Percentiles rank a stretch among this genome's conserved stretches.
These are phyloP conservation scores for Geotria australis DNA, from an alignment of 2,797 vertebrate genomes.

Conservation along the genomic window DNA sequence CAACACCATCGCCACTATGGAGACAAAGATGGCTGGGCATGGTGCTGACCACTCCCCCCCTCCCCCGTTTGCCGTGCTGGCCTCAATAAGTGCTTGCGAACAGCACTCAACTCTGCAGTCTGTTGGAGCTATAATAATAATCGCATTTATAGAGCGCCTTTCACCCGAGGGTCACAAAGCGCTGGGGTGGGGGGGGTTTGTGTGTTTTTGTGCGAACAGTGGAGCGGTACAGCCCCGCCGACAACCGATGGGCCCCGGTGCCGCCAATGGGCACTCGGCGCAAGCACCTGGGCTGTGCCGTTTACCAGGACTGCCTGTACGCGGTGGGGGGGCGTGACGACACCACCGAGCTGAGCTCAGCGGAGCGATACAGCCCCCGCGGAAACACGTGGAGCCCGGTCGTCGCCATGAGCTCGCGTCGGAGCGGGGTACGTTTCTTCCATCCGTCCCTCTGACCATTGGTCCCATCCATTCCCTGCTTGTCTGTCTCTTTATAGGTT, in stretches of 20 bases:
- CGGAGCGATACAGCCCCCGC: conserved; percentile 80
- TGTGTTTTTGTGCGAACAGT: conserved; percentile 11
- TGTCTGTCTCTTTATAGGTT: too few relatives aligned
- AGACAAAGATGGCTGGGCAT: too few relatives aligned
- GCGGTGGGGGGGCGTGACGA: conserved; percentile 87
- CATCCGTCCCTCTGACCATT: not conserved
- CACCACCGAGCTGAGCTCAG: conserved; percentile 86
- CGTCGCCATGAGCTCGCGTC: conserved; percentile 86
- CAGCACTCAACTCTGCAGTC: too few relatives aligned
- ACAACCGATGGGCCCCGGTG: conserved; percentile 96
- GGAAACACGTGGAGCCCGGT: conserved; percentile 98
- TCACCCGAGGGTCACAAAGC: too few relatives aligned
- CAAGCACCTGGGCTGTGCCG: conserved; percentile 85
- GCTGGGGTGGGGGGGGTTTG: too few relatives aligned
- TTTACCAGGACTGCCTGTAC: conserved; percentile 99
- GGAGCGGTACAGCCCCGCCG: conserved; percentile 79
- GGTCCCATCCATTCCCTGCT: not conserved
- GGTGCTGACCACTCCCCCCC: too few relatives aligned
- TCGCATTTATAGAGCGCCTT: too few relatives aligned
- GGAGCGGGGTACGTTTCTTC: conserved; percentile 43
- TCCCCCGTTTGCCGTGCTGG: too few relatives aligned
- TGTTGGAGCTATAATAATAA: too few relatives aligned
- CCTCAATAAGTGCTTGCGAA: too few relatives aligned
- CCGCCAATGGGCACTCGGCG: conserved; percentile 89
- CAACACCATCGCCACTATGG: too few relatives aligned